Evolutionary conservation across 2,888 invertebrate species (phyloP).

Genomic region (Drosophila histrio): DNA sequence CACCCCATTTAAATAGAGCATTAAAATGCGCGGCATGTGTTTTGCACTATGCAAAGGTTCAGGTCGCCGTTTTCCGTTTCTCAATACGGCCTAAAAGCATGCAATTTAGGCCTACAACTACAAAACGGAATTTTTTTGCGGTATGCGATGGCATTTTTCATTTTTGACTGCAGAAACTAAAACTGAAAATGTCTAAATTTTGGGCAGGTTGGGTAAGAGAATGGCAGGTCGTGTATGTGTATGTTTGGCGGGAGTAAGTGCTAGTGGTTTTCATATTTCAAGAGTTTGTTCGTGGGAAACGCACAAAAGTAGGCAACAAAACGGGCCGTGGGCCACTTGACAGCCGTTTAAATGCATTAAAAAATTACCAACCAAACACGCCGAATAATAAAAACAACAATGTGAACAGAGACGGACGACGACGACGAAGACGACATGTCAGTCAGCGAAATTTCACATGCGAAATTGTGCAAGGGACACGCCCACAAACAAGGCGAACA

Average conservation of each 20-base stretch:
- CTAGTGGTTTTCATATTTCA: constrained; percentile 56
- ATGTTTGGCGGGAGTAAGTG: constrained; percentile 27
- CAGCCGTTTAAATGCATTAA: constrained; percentile 78
- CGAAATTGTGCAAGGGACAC: constrained; percentile 52
- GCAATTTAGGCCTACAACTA: constrained; percentile 44
- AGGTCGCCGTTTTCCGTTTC: background rate
- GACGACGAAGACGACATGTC: constrained; percentile 43
- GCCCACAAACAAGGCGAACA: constrained; percentile 55
- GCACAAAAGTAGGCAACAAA: constrained; percentile 44
- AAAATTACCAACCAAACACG: constrained; percentile 60
- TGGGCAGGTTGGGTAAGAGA: constrained; percentile 17
- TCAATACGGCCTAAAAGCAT: constrained; percentile 29
- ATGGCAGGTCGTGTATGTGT: background rate
- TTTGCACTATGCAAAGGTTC: constrained; percentile 15
- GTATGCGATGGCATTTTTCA: constrained; percentile 47
- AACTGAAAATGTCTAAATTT: constrained; percentile 67
- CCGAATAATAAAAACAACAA: constrained; percentile 16
- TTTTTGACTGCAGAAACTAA: constrained; percentile 22
- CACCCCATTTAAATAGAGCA: constrained; percentile 20
- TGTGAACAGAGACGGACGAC: constrained; percentile 3
- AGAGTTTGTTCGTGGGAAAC: constrained; percentile 34
- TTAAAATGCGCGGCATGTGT: constrained; percentile 30
- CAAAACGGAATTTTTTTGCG: constrained; percentile 13
- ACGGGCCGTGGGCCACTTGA: constrained; percentile 62
- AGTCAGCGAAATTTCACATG: constrained; percentile 61